phyloP scores from a whole-genome alignment of 2,113 vertebrate genomes.

The Oreochromis niloticus region DNA sequence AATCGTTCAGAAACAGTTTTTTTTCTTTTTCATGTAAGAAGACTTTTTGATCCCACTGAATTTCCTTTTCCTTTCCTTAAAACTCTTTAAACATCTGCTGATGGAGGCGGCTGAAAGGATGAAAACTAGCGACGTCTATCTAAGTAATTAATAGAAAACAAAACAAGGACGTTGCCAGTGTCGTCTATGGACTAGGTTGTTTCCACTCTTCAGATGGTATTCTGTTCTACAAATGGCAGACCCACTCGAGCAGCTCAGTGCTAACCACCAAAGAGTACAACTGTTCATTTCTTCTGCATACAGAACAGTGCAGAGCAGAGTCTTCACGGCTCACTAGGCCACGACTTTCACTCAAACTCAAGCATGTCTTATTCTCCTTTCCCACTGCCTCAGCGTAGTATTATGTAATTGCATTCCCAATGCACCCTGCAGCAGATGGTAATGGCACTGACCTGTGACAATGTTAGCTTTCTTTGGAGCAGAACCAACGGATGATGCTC shows the following conservation, averaged over 20 bases:
- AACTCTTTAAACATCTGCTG: rapidly evolving
- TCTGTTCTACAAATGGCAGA: neutral
- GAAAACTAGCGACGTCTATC: neutral
- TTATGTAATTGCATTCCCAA: neutral
- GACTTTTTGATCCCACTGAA: neutral
- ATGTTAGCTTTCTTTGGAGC: neutral
- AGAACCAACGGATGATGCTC: neutral
- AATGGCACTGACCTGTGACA: neutral
- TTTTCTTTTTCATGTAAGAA: neutral
- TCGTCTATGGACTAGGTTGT: neutral
- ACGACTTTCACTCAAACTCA: neutral
- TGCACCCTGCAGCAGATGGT: neutral
- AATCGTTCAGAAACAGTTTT: neutral
- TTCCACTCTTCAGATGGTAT: neutral
- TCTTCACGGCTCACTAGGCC: neutral
- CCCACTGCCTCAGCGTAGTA: neutral
- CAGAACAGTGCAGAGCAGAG: neutral
- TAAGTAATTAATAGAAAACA: neutral
- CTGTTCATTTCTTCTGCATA: neutral
- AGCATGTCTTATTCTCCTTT: neutral
- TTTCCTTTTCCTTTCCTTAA: neutral
- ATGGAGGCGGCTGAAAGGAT: neutral
- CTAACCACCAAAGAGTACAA: neutral
- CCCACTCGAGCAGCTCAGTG: neutral
- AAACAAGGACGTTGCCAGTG: neutral